Conservation (phyloP, 2,888 invertebrate genomes). For the Xestia rhomboidea region DNA sequence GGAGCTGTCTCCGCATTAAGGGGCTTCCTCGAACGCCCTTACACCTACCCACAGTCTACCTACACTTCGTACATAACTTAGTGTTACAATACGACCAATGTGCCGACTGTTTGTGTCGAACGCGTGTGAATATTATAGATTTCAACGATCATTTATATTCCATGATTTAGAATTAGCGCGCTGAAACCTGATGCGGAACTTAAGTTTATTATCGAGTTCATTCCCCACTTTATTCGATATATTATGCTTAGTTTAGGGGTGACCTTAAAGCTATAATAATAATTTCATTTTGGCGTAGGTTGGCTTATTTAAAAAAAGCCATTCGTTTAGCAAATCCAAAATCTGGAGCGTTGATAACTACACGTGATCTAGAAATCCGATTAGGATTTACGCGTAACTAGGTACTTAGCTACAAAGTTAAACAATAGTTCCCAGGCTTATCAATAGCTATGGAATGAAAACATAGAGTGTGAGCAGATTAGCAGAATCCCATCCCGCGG, state of each 20-base stretch:
- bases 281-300: not conserved
- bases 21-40: conserved; percentile 90
- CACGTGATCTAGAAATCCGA: conserved; percentile 33
- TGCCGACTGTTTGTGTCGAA: conserved; percentile 60
- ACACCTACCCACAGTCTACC: conserved; percentile 87
- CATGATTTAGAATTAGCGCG: conserved; percentile 26
- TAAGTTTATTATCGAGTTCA: conserved; percentile 6
- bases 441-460: conserved; percentile 51
- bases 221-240: conserved; percentile 11
- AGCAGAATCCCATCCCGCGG: conserved; percentile 37
- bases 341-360: not conserved
- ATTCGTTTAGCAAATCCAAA: not conserved
- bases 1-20: conserved; percentile 90
- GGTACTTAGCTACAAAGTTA: conserved; percentile 1
- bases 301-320: not conserved
- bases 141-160: conserved; percentile 41
- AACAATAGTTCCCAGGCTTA: conserved; percentile 32
- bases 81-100: conserved; percentile 68
- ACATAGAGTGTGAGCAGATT: conserved; percentile 17
- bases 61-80: conserved; percentile 78
- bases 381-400: conserved; percentile 13
- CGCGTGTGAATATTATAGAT: conserved; percentile 56
- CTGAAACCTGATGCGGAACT: conserved; percentile 7
- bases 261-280: not conserved
- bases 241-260: not conserved